phyloP scores from a whole-genome alignment of 1,140 invertebrate genomes.

The Apis cerana region DNA sequence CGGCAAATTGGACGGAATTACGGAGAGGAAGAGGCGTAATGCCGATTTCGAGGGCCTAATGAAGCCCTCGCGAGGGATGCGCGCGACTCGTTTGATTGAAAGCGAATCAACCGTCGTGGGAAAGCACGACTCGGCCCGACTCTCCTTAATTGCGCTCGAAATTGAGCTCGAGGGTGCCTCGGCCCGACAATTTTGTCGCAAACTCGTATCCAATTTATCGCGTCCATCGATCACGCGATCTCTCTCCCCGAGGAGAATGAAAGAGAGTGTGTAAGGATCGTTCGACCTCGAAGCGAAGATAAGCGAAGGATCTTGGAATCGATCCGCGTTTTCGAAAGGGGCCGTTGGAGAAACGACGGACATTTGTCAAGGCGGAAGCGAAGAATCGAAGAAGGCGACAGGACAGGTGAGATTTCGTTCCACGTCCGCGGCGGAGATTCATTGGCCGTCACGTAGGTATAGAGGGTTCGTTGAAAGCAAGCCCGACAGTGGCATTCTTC shows the following conservation, averaged over 20 bases:
- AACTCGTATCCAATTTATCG: constrained; percentile 40
- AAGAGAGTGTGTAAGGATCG: no score
- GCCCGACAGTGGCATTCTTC: constrained; percentile 53
- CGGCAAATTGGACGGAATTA: constrained; percentile 55
- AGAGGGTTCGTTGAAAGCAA: constrained; percentile 42
- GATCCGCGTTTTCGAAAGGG: not conserved
- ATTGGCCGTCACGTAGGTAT: constrained; percentile 33
- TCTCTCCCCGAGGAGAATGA: no score
- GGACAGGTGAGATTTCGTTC: constrained; percentile 50
- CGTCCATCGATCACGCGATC: constrained; percentile 29
- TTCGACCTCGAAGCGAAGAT: no score
- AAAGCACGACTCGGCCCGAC: constrained; percentile 26
- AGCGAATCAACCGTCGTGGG: constrained; percentile 40
- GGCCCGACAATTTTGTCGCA: constrained; percentile 26
- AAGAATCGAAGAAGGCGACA: constrained; percentile 8
- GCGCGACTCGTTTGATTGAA: constrained; percentile 8
- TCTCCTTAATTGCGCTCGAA: constrained; percentile 30
- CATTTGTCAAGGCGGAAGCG: constrained; percentile 53
- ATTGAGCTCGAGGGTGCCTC: not conserved
- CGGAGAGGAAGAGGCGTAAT: constrained; percentile 32
- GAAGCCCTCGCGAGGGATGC: not conserved
- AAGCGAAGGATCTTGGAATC: not conserved
- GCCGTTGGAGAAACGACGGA: constrained; percentile 10
- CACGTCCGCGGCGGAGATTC: constrained; percentile 32
- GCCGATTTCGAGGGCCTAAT: constrained; percentile 29